phyloP scores from a whole-genome alignment of 2,797 vertebrate species.

The Cossypha dichroa region DNA sequence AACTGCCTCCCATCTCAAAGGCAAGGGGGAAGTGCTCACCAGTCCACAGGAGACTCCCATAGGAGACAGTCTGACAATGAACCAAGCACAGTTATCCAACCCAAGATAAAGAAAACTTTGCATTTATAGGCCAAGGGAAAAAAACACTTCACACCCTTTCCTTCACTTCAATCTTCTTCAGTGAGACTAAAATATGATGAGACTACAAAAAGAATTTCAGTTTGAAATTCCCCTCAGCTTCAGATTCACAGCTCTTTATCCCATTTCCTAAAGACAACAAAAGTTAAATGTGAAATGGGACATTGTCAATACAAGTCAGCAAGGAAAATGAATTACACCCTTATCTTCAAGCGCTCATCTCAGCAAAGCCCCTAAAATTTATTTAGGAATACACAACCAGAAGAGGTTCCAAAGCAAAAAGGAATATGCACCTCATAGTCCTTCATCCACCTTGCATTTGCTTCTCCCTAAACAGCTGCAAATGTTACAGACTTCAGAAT shows the following conservation, averaged over 20 bases:
- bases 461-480: background rate
- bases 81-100: background rate
- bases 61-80: background rate
- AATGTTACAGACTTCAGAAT: background rate
- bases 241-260: background rate
- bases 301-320: background rate
- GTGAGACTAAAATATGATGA: background rate
- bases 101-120: background rate
- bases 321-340: background rate
- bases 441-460: background rate
- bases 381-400: background rate
- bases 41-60: background rate
- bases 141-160: background rate
- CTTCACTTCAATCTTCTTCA: background rate
- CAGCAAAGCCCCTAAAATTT: background rate
- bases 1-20: background rate
- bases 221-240: background rate
- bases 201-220: background rate
- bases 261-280: background rate
- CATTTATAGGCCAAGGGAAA: background rate
- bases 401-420: background rate
- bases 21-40: background rate
- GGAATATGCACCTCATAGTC: background rate
- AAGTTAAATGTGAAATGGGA: background rate
- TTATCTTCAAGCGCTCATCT: background rate